Evolutionary conservation across 2,888 invertebrate species (phyloP), one percentile per base, ranked within the genome.

Genomic region (Diploptera punctata): DNA sequence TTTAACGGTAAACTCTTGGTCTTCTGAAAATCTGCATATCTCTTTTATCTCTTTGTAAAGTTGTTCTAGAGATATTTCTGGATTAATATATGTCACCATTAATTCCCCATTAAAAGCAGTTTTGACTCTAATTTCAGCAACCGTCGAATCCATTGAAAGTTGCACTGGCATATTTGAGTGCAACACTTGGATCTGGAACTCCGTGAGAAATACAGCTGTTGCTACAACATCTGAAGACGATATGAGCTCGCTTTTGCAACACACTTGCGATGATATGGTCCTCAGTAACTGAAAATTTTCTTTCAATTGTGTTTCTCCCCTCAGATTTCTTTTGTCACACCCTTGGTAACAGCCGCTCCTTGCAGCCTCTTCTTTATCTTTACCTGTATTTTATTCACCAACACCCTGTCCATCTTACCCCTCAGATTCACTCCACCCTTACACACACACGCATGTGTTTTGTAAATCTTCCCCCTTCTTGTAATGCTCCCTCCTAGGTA

Each of bases 61-160:
- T 31, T 60, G n/a, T n/a, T 60, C 29, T 19, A 60, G n/a, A 3
- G 60, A 18, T 29, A 31, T 60, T 16, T 60, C 13, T 13, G 60
- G 29, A 10, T 31, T 60, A 31, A 60, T 60, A 19, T 60, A 60
- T 16, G 60, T 60, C 16, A 60, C 31, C 60, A 60, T 60, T 21
- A 60, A 26, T 60, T 60, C 31, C 13, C 60, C 60, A 31, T 60
- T 60, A 16, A 21, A 60, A 26, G 60, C 60, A 16, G 60, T 60
- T 60, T 31, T 60, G 16, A 60, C 60, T 31, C 31, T 26, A n/a
- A 60, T 60, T 7, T 60, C 60, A 18, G 13, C n/a, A 29, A 31
- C 16, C 13, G 16, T 31, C 16, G 60, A 29, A 26, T 60, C 60
- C n/a, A 31, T 21, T 9, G 31, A 29, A 3, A 29, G 5, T 60